These are phyloP conservation scores for Drosophila meridiana DNA, from an alignment of 2,888 invertebrate genomes.

Conservation along the genomic window DNA sequence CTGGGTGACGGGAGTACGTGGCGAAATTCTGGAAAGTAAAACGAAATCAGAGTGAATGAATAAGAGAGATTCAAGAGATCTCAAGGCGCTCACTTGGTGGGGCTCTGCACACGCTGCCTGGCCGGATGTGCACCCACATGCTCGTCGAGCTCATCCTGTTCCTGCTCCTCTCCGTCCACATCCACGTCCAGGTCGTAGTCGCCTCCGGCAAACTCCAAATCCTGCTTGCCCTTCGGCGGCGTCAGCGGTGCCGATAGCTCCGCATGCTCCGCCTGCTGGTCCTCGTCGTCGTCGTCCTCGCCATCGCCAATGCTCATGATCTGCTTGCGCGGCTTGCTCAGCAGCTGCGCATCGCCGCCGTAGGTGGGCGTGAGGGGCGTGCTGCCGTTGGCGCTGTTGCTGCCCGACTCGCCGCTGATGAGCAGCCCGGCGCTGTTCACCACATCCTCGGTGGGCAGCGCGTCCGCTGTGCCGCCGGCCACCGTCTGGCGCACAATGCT, in stretches of 20 bases:
- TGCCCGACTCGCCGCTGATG: slow-evolving; percentile 84
- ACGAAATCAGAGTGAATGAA: neutral
- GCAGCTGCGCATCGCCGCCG: slow-evolving; percentile 86
- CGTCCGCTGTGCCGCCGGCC: slow-evolving; percentile 73
- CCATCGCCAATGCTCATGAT: slow-evolving; percentile 77
- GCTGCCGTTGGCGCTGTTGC: slow-evolving; percentile 52
- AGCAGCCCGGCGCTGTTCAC: slow-evolving; percentile 86
- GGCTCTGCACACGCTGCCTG: slow-evolving; percentile 80
- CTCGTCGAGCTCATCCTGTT: slow-evolving; percentile 55
- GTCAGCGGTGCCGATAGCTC: slow-evolving; percentile 30
- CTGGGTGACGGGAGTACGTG: slow-evolving; percentile 94
- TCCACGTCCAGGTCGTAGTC: slow-evolving; percentile 63
- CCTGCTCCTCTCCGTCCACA: slow-evolving; percentile 13
- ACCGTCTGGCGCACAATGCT: slow-evolving; percentile 88
- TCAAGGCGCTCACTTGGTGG: slow-evolving; percentile 81
- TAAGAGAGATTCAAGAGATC: neutral
- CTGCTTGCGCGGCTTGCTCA: slow-evolving; percentile 84
- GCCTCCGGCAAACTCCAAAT: slow-evolving; percentile 49
- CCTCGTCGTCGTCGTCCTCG: slow-evolving; percentile 66
- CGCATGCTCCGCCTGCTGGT: slow-evolving; percentile 13
- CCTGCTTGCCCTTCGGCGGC: slow-evolving; percentile 45
- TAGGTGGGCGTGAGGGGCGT: slow-evolving; percentile 87
- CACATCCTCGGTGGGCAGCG: slow-evolving; percentile 74
- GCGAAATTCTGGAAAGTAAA: slow-evolving; percentile 87
- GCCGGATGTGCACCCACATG: slow-evolving; percentile 46